Evolutionary conservation across 2,113 vertebrate genomes (phyloP).

Genomic region (Chamaetylas fuelleborni): DNA sequence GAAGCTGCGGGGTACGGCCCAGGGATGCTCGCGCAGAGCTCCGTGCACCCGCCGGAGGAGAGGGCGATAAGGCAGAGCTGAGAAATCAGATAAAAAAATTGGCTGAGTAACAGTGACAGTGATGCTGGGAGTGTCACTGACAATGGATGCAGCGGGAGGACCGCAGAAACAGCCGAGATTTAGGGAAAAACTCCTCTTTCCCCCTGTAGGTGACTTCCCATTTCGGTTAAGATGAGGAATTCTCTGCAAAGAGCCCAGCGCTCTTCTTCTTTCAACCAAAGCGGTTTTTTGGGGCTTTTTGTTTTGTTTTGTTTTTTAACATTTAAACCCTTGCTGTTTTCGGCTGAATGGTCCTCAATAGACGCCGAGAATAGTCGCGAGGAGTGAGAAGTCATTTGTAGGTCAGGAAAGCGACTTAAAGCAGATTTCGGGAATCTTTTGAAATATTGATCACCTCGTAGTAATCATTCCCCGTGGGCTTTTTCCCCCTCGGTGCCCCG

Average conservation of each 20-base stretch:
- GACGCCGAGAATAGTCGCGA: slow-evolving; percentile 25
- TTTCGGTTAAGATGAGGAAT: neutral
- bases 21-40: neutral
- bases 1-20: neutral
- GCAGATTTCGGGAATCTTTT: slow-evolving; percentile 48
- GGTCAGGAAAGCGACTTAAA: slow-evolving; percentile 69
- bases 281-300: neutral
- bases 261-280: neutral
- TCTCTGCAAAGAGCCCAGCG: neutral
- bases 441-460: slow-evolving; percentile 38
- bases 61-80: neutral
- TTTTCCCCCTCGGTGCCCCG: neutral
- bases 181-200: neutral
- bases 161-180: neutral
- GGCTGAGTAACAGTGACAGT: neutral
- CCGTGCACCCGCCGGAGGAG: too few relatives aligned
- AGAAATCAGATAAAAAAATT: neutral
- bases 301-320: neutral
- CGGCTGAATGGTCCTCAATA: slow-evolving; percentile 58
- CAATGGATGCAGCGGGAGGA: neutral
- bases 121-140: neutral
- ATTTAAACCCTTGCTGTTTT: slow-evolving; percentile 38
- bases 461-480: neutral
- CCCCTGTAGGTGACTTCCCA: neutral
- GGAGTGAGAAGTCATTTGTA: slow-evolving; percentile 78